phyloP scores from a whole-genome alignment of 2,888 invertebrate species.

The Eupithecia dodoneata region DNA sequence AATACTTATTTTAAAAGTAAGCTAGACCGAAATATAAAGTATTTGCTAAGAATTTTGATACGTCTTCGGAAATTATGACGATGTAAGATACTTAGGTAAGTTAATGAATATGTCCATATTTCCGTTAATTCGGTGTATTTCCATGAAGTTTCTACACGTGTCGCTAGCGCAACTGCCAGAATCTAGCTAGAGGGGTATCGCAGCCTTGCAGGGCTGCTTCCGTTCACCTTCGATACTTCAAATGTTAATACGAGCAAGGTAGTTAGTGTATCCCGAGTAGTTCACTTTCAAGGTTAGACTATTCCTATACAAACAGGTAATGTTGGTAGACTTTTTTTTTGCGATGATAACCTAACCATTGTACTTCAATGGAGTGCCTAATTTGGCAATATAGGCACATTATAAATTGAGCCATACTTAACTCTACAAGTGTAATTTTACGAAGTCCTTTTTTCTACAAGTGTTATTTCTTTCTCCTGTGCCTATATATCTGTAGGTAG shows the following conservation, averaged over 20 bases:
- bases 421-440: not conserved
- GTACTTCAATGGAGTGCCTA: not conserved
- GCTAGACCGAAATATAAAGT: conserved; percentile 63
- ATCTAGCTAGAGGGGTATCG: conserved; percentile 7
- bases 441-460: not conserved
- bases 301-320: not conserved
- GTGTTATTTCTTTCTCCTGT: not conserved
- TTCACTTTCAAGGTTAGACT: not conserved
- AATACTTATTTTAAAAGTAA: conserved; percentile 61
- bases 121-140: conserved; percentile 27
- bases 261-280: not conserved
- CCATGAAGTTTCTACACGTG: not conserved
- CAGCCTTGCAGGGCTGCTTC: not conserved
- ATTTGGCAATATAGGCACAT: not conserved
- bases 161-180: not conserved
- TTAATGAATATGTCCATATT: conserved; percentile 58
- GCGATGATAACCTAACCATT: too few relatives aligned
- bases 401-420: not conserved
- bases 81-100: conserved; percentile 53
- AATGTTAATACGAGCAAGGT: not conserved
- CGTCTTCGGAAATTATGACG: conserved; percentile 56
- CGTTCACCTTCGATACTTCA: not conserved
- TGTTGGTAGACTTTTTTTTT: too few relatives aligned
- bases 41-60: conserved; percentile 71
- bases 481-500: not conserved